Base-by-base conservation (phyloP, 1,140 invertebrate genomes). In the Hetaerina americana region DNA sequence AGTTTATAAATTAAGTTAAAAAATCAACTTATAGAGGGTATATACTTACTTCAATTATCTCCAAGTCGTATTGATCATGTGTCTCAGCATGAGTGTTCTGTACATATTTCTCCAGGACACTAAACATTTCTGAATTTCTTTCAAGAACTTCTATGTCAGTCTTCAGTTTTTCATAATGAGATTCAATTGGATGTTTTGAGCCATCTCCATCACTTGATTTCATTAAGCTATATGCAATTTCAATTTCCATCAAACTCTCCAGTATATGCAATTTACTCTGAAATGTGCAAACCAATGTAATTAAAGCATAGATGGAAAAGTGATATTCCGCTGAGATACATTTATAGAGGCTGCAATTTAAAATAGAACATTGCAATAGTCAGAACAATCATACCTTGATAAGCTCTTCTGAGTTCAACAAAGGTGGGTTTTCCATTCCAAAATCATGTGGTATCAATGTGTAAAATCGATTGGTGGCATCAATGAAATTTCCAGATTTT, bases 401-500 rank as follows among this genome's bases (percentile, higher is more conserved):
- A 40, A 90, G 80, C 72, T 93, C 90, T 57, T 84, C 77, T 28
- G 87, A 88, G 75, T 94, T 86, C 18, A 99, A 84, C 25, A 97
- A 77, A 18, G 91, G 92, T 5, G 94, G 92, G 74, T 88, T 90
- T 26, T 90, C 84, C 27, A 94, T 82, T 0, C 96, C 96, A 82
- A 98, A 98, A 78, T 91, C 90, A 81, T 99, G 97, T 5, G 97
- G 97, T 73, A 99, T 92, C 3, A 96, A 80, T 15, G 96, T 97
- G 78, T 95, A 98, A 82, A 97, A 98, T 77, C 89, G 86, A 81
- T 98, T 98, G 0, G 93, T 92, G 0, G 88, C 89, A 80, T 95
- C 94, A 28, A 96, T 85, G 57, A 97, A 86, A 85, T 82, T 57
- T 84, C 84, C 0, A 81, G 76, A 25, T 81, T 79, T 12, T 80